These are phyloP conservation scores for Atopsyche davidsoni DNA, from an alignment of 1,140 invertebrate species.

Conservation along the genomic window DNA sequence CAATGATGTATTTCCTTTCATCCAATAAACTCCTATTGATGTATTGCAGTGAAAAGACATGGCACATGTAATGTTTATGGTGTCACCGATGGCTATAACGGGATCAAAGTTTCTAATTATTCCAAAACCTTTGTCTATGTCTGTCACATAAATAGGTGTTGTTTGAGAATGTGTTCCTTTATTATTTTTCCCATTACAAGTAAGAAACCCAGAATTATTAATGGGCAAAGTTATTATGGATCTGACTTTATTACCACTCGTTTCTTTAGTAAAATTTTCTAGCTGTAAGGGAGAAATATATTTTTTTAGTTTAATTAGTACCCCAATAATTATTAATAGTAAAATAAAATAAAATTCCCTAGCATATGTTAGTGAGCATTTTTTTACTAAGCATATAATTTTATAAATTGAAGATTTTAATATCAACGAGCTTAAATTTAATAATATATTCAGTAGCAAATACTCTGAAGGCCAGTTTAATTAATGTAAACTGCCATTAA, in stretches of 20 bases:
- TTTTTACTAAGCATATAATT: slow-evolving; percentile 1
- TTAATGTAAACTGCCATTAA: too few species aligned
- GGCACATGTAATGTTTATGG: slow-evolving; percentile 47
- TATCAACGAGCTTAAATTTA: too few species aligned
- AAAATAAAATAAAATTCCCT: neutral
- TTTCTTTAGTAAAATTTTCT: neutral
- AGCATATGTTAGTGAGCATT: neutral
- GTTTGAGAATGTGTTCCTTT: neutral
- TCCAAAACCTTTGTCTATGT: slow-evolving; percentile 38
- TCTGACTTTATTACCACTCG: neutral
- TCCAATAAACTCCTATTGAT: too few species aligned
- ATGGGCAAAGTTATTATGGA: slow-evolving; percentile 1
- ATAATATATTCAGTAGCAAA: too few species aligned
- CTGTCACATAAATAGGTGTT: slow-evolving; percentile 29
- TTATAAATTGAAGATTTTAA: neutral
- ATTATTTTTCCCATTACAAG: slow-evolving; percentile 12
- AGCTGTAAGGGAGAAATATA: too few species aligned
- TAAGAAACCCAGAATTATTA: slow-evolving; percentile 20
- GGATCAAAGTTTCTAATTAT: slow-evolving; percentile 36
- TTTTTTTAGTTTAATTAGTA: too few species aligned
- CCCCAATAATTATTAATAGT: too few species aligned
- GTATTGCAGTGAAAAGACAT: slow-evolving; percentile 48
- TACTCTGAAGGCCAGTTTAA: too few species aligned
- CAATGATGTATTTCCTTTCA: too few species aligned
- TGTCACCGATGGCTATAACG: slow-evolving; percentile 49